Base-by-base conservation (phyloP, 2,888 invertebrate species). In the Dryocosmus kuriphilus region DNA sequence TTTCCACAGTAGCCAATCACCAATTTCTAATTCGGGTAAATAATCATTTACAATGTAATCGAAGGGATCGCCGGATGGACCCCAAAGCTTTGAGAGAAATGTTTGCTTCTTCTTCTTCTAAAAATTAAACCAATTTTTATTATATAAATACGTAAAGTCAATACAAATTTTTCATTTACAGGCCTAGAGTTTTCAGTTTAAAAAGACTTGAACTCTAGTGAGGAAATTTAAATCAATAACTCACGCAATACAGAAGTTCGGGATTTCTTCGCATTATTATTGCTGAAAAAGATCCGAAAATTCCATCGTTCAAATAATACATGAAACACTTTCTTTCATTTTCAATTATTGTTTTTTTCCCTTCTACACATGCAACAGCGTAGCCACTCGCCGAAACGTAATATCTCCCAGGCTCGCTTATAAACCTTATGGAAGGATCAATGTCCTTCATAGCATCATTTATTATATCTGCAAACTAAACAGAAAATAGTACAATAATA, bases 271-370 rank as follows among this genome's bases (percentile, higher is more conserved):
- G 75, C 61, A 90, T 75, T 19, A 89, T 88, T 73, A 94, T 92
- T 84, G 93, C 93, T 85, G 94, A 93, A 89, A 95, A 95, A 1
- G 94, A 93, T 41, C 94, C 94, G 85, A 94, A 95, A 46, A 94
- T 93, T 5, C 94, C 94, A 84, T 95, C 94, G 85, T 94, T 94
- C 32, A 94, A 89, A 84, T 94, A 94, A 89, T 94, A 94, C 93
- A 94, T 93, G 77, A 85, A 84, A 51, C 81, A 83, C 14, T 80
- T 77, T 83, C 87, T 79, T 3, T 85, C 85, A 1, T 76, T 80
- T 5, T 86, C 85, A 0, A 32, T 62, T 7, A 92, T 90, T n/a
- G 90, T 87, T 62, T 92, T n/a, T 82, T 93, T 93, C 16, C 94
- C 87, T 83, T 94, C 93, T 75, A 95, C 90, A 81, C 92, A 93